Conservation (phyloP, 1,140 invertebrate genomes). For the Acromyrmex heyeri region DNA sequence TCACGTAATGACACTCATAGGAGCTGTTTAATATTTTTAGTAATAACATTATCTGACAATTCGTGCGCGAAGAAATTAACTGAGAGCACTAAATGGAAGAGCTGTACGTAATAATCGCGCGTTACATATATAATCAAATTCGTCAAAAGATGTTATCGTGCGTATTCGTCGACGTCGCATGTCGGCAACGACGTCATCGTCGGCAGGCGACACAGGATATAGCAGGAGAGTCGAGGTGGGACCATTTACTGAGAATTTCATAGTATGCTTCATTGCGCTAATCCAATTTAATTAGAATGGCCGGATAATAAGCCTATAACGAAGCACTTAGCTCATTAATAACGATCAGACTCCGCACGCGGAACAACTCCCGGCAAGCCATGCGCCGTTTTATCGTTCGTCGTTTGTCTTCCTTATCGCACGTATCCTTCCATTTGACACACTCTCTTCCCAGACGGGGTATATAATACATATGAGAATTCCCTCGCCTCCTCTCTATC, state of each 20-base stretch:
- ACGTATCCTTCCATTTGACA: constrained; percentile 54
- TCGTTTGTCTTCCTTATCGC: constrained; percentile 73
- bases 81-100: not conserved
- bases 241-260: constrained; percentile 74
- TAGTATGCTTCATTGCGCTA: constrained; percentile 71
- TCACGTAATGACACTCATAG: not conserved
- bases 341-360: constrained; percentile 65
- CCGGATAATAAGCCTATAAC: constrained; percentile 75
- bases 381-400: constrained; percentile 69
- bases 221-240: constrained; percentile 58
- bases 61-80: constrained; percentile 19
- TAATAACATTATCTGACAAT: constrained; percentile 8
- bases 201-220: constrained; percentile 22
- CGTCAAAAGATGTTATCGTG: constrained; percentile 54
- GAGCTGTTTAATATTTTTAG: not conserved
- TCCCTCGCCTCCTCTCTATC: constrained; percentile 42
- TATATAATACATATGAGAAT: constrained; percentile 58
- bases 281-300: constrained; percentile 76
- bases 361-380: constrained; percentile 38
- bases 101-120: constrained; percentile 15
- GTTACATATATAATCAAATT: constrained; percentile 57
- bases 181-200: constrained; percentile 26
- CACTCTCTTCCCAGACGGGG: constrained; percentile 27
- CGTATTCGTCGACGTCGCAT: constrained; percentile 37
- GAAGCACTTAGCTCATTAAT: constrained; percentile 74